Evolutionary conservation across 2,113 vertebrate genomes (phyloP).

Genomic region (Lampris megalopsis): DNA sequence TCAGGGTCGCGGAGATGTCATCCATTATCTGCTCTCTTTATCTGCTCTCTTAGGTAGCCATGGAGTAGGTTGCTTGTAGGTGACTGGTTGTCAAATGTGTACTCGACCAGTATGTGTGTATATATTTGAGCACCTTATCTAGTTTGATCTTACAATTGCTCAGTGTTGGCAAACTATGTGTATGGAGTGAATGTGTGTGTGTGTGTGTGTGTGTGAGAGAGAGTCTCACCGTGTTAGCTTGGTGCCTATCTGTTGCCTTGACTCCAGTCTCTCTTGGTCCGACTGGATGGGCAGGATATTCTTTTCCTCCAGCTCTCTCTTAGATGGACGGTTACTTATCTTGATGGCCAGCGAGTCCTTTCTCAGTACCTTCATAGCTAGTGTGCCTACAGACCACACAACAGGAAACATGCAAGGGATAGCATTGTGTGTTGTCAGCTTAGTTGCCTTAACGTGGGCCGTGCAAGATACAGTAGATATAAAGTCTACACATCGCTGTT

Average conservation of each 20-base stretch:
- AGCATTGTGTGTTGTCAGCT: not conserved
- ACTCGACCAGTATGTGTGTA: not conserved
- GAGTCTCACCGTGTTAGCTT: constrained; percentile 92
- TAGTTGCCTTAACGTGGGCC: no score
- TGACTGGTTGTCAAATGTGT: not conserved
- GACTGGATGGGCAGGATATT: constrained; percentile 97
- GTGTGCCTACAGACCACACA: constrained; percentile 81
- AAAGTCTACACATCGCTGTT: no score
- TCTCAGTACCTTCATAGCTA: constrained; percentile 94
- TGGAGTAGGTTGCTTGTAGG: not conserved
- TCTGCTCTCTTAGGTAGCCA: not conserved
- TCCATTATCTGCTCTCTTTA: constrained; percentile 35
- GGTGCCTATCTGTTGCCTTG: constrained; percentile 94
- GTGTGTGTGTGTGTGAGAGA: constrained; percentile 11
- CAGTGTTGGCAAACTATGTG: not conserved
- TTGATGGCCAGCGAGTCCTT: constrained; percentile 99
- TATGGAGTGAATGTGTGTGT: not conserved
- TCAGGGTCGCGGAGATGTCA: not conserved
- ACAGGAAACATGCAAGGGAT: not conserved
- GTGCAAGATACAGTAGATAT: not conserved
- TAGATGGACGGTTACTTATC: constrained; percentile 95
- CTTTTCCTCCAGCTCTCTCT: constrained; percentile 95
- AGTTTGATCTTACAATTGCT: not conserved
- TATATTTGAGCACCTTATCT: not conserved
- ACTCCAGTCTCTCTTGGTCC: constrained; percentile 91